Evolutionary conservation across 2,888 invertebrate species (phyloP), one percentile per base, ranked within the genome.

Genomic region (Microchrysa polita): DNA sequence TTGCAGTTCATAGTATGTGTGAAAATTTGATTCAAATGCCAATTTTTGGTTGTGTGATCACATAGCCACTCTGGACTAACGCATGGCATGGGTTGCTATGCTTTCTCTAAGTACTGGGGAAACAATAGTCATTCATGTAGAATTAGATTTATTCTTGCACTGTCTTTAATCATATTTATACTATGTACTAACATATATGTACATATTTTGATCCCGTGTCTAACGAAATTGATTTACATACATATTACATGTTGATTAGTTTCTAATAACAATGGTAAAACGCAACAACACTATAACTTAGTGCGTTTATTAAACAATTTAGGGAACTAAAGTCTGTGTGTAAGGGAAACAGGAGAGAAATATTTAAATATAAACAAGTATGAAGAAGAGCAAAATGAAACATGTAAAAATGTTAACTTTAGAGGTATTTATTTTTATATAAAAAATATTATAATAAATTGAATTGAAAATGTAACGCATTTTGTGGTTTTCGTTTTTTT

Each of bases 401-500:
- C 69, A 69, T 69, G 69, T 65, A 48, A 65, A 69, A 69, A 55
- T 57, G 69, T 69, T 69, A 69, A 69, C 55, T 55, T 69, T 69
- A 69, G 55, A 69, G 69, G 57, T 55, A 69, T 69, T 69, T 69
- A 69, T 69, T 69, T 69, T 69, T 69, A 57, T 69, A 69, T 55
- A 69, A 69, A 69, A 69, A 69, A 69, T 52, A 22, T 65, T 48
- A 48, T 65, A 65, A 69, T 55, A 55, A 69, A 69, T 34, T 67
- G 53, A 67, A 67, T 67, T 67, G 18, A 61, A 67, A 34, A 7
- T 34, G 27, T 34, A 34, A 34, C 2, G 27, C 27, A 34, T 34
- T 34, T 34, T 7, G 4, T 2, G 7, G 27, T 34, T n/a, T n/a
- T n/a, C n/a, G n/a, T n/a, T n/a, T n/a, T n/a, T n/a, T n/a, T n/a